These are phyloP conservation scores for Callionymus lyra DNA, from an alignment of 2,113 vertebrate species.

Conservation along the genomic window DNA sequence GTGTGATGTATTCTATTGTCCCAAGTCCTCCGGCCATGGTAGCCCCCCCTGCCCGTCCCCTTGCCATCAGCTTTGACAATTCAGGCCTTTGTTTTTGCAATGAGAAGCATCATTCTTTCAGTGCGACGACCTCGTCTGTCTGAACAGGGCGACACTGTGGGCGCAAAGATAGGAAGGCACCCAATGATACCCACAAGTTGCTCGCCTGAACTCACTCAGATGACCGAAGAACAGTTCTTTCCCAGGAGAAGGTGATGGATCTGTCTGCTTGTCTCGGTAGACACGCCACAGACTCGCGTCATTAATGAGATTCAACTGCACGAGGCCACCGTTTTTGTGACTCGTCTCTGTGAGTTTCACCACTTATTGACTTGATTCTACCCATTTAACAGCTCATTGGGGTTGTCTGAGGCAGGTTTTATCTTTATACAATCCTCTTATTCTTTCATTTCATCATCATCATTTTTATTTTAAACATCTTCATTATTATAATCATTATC, in stretches of 20 bases:
- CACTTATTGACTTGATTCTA: background rate
- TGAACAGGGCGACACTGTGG: conserved; percentile 47
- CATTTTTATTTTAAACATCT: too few relatives aligned
- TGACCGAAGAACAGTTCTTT: conserved; percentile 9
- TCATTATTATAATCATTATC: too few relatives aligned
- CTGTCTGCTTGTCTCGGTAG: conserved; percentile 13
- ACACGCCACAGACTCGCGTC: conserved; percentile 6
- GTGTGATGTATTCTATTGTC: conserved; percentile 59
- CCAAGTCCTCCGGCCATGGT: conserved; percentile 23
- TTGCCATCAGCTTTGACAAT: conserved; percentile 51
- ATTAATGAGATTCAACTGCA: conserved; percentile 3
- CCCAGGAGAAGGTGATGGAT: conserved; percentile 18
- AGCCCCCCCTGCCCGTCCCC: conserved; percentile 35
- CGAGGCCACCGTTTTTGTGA: conserved; percentile 8
- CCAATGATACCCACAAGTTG: conserved; percentile 10
- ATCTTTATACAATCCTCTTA: too few relatives aligned
- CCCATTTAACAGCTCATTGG: background rate
- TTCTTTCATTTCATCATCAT: too few relatives aligned
- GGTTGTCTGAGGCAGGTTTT: background rate
- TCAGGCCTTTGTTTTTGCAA: conserved; percentile 56
- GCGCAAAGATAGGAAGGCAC: conserved; percentile 35
- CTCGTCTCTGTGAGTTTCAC: conserved; percentile 32
- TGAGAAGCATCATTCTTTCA: conserved; percentile 63
- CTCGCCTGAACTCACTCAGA: conserved; percentile 18
- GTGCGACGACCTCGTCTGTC: conserved; percentile 56